Conservation (phyloP, 1,140 invertebrate species). For the Ylistrum balloti region DNA sequence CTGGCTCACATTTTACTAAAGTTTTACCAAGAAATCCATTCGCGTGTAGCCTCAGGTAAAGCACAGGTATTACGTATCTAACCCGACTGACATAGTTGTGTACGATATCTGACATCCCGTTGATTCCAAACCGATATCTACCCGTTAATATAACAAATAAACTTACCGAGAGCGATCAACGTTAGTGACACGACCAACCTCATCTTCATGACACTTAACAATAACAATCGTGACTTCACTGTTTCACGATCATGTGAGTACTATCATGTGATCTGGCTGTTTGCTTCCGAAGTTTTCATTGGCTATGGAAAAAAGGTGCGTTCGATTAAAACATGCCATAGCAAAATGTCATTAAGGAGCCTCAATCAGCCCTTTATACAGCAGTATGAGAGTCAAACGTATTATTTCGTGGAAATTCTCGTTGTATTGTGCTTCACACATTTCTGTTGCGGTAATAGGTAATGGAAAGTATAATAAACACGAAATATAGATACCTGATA, state of each 20-base stretch:
- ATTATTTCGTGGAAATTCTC: no score
- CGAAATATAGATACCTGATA: no score
- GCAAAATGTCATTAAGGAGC: no score
- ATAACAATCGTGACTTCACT: constrained; percentile 19
- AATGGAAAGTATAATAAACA: no score
- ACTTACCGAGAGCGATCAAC: background rate
- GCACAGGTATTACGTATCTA: background rate
- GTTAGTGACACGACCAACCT: background rate
- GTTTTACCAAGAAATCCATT: no score
- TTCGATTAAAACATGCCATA: background rate
- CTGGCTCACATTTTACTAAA: no score
- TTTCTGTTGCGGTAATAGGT: no score
- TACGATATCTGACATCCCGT: background rate
- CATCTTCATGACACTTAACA: background rate
- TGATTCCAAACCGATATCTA: background rate
- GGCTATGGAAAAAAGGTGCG: background rate
- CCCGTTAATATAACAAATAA: background rate
- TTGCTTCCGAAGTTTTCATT: background rate
- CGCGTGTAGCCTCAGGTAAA: no score
- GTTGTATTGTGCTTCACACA: no score
- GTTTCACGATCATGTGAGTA: constrained; percentile 29
- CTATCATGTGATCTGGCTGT: background rate
- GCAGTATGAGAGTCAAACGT: no score
- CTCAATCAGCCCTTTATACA: no score
- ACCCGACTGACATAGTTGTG: background rate